Conservation (phyloP, 35 echinoderm and acorn worm genomes). For the Heliocidaris erythrogramma region DNA sequence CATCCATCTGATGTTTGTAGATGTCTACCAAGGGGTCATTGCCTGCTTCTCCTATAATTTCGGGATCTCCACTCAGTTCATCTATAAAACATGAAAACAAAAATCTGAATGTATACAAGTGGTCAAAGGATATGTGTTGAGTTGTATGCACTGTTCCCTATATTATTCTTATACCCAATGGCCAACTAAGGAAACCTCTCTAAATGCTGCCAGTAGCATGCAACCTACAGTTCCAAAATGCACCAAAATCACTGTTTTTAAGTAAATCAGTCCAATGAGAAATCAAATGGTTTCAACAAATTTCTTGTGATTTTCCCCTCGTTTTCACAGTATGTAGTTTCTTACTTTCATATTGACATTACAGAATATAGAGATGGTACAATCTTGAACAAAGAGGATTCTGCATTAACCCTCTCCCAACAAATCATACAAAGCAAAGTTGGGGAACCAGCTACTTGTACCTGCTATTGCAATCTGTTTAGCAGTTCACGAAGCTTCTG, state of each 20-base stretch:
- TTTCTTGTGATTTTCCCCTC: too few species aligned
- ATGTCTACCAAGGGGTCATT: constrained; percentile 30
- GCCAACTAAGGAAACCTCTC: not conserved
- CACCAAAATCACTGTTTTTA: not conserved
- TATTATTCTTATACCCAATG: not conserved
- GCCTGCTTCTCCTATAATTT: not conserved
- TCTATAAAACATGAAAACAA: not conserved
- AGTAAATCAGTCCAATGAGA: not conserved
- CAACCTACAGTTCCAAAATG: too few species aligned
- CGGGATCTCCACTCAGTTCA: constrained; percentile 37
- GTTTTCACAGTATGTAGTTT: not conserved
- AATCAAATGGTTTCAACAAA: too few species aligned
- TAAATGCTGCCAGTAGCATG: not conserved
- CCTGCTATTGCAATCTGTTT: too few species aligned
- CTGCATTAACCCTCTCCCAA: not conserved
- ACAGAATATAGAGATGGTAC: not conserved
- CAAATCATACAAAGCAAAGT: not conserved
- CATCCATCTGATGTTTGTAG: constrained; percentile 37
- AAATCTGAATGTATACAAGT: not conserved
- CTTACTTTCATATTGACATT: not conserved
- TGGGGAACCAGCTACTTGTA: too few species aligned
- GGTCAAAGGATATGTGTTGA: not conserved
- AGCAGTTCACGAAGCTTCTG: too few species aligned
- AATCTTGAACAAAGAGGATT: not conserved
- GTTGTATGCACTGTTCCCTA: not conserved